Conservation (phyloP, 2,888 invertebrate genomes). For the Eugnorisma glareosa region DNA sequence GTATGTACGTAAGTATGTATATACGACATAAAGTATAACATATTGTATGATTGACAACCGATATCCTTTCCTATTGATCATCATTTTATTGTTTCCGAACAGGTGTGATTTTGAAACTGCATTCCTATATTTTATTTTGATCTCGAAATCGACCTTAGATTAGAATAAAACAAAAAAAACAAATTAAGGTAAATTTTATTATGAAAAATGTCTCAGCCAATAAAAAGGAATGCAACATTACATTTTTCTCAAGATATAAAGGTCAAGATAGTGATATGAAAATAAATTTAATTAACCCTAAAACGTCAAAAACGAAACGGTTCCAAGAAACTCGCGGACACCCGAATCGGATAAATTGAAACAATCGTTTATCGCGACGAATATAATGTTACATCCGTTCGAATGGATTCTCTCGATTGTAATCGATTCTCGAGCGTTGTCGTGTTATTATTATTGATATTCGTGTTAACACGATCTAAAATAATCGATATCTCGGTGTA, state of each 20-base stretch:
- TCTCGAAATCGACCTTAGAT: no score
- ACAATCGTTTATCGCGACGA: conserved; percentile 73
- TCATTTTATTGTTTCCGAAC: not conserved
- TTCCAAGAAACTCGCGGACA: conserved; percentile 62
- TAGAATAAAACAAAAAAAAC: conserved; percentile 11
- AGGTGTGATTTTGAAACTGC: not conserved
- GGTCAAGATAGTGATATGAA: conserved; percentile 65
- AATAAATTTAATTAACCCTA: conserved; percentile 71
- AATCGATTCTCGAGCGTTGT: conserved; percentile 74
- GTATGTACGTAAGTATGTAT: no score
- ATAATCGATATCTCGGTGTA: conserved; percentile 69
- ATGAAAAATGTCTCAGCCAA: conserved; percentile 61
- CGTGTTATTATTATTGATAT: conserved; percentile 73
- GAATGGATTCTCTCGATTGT: conserved; percentile 70
- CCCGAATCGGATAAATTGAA: conserved; percentile 72
- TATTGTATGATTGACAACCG: not conserved
- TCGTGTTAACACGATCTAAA: conserved; percentile 72
- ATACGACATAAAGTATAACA: not conserved
- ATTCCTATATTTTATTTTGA: no score
- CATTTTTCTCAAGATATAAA: conserved; percentile 65
- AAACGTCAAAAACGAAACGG: conserved; percentile 69
- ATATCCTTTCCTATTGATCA: conserved; percentile 1
- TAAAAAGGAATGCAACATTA: conserved; percentile 60
- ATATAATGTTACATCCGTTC: conserved; percentile 75
- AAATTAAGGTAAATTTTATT: conserved; percentile 30